Evolutionary conservation across 2,113 vertebrate species (phyloP), one percentile per base, ranked within the genome.

Genomic region (Sinocyclocheilus maitianheensis): DNA sequence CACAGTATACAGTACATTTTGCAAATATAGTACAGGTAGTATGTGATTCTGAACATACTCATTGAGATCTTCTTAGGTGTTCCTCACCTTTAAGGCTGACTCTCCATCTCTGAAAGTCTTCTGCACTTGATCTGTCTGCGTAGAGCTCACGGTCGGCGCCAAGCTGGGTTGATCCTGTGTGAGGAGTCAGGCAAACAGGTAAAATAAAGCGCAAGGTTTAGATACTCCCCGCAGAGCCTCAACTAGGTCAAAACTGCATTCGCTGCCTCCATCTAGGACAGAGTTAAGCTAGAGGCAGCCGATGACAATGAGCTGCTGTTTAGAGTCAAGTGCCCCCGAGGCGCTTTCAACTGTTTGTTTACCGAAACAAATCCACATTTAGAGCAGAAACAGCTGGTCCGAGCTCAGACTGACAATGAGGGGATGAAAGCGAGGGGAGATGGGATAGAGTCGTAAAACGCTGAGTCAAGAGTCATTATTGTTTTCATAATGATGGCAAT

Each of bases 71-170:
- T 46, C 46, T 46, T 46, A 43, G 3, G 3, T 1, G 16, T 22
- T 20, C 24, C 46, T 81, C 22, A 96, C 96, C 92, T 90, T 85
- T 69, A 90, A 92, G 85, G 3, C 90, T 67, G 85, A 55, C 22
- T 93, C 94, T 80, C 89, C 91, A 5, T 94, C 94, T 40, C 90
- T 76, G 83, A 94, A 83, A 0, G 83, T 94, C 85, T 93, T 94
- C 72, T 91, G 81, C 11, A 91, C 77, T 20, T 89, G 88, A 84
- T 93, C 94, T 71, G 40, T 63, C 90, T 0, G 91, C 0, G 94
- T 94, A 72, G 92, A 86, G 0, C 87, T 62, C 1, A 85, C 84
- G 7, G 87, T 79, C 37, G 90, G 87, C 4, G 90, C 92, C 0
- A 91, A 84, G 77, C 89, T 87, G 5, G 89, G 62, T 20, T 91